Evolutionary conservation across 2,113 vertebrate species (phyloP), one percentile per base, ranked within the genome.

Genomic region (Microcebus griseorufus): DNA sequence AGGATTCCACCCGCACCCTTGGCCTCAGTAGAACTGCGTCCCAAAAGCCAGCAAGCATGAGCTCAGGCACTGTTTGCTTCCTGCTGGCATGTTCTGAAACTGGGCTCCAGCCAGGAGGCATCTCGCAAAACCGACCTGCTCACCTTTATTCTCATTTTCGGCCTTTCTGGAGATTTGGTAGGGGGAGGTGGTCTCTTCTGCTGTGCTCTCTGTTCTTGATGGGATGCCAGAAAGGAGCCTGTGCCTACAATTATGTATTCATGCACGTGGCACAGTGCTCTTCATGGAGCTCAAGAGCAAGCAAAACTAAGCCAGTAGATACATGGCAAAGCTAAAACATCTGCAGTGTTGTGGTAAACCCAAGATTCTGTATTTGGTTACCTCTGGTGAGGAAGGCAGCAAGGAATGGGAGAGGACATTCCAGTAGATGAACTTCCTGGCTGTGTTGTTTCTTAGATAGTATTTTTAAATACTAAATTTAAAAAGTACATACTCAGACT

Each of bases 101-200:
- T 4, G 13, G 1, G 1, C 11, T 17, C n/a, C 20, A 5, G 37
- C 70, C 69, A 62, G 53, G 9, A 18, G 29, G 9, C 16, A 0
- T 0, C 37, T 37, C 0, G 0, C 17, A 0, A 55, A 16, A 16
- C 45, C 18, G 20, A 5, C 23, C 45, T 62, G 5, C 17, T 4
- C 23, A n/a, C 32, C 23, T 9, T 22, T 18, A 0, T 60, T 22
- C 32, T 27, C 20, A 1, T 5, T 9, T 4, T 9, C 8, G 0
- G 27, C 73, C 72, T 92, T 42, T 55, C 34, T 12, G 9, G 9
- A 48, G 53, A 6, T 25, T 25, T 58, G 23, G 58, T 2, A 0
- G 5, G 3, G 62, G 13, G 6, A 17, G 2, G 13, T 9, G 34
- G 85, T 14, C 67, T 73, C n/a, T 25, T 32, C 60, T 76, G 9